Evolutionary conservation across 2,113 vertebrate species (phyloP), one percentile per base, ranked within the genome.

Genomic region (Nibea coibor): DNA sequence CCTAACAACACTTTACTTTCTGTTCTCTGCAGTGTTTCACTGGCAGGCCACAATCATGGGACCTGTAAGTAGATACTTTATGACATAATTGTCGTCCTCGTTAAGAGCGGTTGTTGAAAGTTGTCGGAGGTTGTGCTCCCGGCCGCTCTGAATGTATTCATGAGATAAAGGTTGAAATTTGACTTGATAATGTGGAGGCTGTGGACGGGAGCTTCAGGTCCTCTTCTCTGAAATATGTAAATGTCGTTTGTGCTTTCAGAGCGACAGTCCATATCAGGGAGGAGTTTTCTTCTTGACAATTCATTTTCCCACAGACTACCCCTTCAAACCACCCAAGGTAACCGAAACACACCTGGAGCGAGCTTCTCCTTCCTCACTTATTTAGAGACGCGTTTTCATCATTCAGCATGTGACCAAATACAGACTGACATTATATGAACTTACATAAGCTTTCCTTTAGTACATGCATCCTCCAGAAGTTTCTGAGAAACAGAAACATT

Each of bases 251-350:
- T 64, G 1, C 4, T 79, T 81, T 70, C 90, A 95, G 95, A 88
- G 82, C 51, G 95, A 96, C 88, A 96, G 95, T 93, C 94, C 95
- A 45, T 96, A 96, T 92, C 94, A 95, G 83, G 95, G 95, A 63
- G 95, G 95, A 0, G 95, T 96, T 84, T 96, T 96, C 93, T 96
- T 96, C 91, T 82, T 95, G 93, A 94, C 94, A 24, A 95, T 95
- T 90, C 95, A 95, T 91, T 95, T 95, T 87, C 95, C 95, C 61
- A 95, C 95, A 94, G 95, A 95, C 91, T 95, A 95, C 84, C 95
- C 95, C 81, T 96, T 96, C 93, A 96, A 96, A 93, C 95, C 95
- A 62, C 95, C 95, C 80, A 96, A 96, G 94, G 95, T 95, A 70
- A 80, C 4, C 64, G 1, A 26, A 2, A 22, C 61, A 11, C 48